phyloP scores from a whole-genome alignment of 2,113 vertebrate species.

The Rhea pennata region DNA sequence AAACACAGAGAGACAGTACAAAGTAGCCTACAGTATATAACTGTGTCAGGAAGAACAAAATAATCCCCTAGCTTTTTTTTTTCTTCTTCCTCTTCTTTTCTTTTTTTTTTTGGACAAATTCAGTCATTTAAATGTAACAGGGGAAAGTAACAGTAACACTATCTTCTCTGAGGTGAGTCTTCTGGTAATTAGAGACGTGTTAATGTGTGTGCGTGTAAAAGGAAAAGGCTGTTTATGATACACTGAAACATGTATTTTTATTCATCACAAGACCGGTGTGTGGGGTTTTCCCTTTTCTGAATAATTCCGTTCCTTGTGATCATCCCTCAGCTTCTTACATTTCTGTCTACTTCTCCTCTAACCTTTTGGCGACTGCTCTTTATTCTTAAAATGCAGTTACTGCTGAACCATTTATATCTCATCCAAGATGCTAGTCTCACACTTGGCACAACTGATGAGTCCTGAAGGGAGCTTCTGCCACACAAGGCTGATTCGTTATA shows the following conservation, averaged over 20 bases:
- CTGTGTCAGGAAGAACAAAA: not conserved
- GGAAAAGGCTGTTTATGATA: not conserved
- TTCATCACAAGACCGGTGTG: not conserved
- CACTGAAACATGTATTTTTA: not conserved
- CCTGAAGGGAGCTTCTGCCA: not conserved
- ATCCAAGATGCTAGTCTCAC: not conserved
- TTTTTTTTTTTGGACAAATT: not conserved
- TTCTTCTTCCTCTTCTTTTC: no score
- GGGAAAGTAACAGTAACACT: not conserved
- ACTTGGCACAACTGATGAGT: slow-evolving; percentile 7
- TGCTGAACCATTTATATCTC: not conserved
- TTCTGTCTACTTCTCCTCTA: not conserved
- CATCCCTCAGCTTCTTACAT: not conserved
- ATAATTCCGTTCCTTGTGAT: not conserved
- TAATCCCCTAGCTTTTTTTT: not conserved
- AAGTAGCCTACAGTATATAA: not conserved
- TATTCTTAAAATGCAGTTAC: not conserved
- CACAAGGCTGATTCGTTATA: not conserved
- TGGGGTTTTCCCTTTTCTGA: not conserved
- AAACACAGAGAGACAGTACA: not conserved
- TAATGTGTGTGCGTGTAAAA: not conserved
- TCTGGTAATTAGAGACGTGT: not conserved
- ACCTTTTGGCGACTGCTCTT: not conserved
- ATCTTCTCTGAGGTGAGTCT: not conserved
- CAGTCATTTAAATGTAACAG: not conserved